Evolutionary conservation across 2,888 invertebrate species (phyloP).

Genomic region (Tenthredo distinguenda): DNA sequence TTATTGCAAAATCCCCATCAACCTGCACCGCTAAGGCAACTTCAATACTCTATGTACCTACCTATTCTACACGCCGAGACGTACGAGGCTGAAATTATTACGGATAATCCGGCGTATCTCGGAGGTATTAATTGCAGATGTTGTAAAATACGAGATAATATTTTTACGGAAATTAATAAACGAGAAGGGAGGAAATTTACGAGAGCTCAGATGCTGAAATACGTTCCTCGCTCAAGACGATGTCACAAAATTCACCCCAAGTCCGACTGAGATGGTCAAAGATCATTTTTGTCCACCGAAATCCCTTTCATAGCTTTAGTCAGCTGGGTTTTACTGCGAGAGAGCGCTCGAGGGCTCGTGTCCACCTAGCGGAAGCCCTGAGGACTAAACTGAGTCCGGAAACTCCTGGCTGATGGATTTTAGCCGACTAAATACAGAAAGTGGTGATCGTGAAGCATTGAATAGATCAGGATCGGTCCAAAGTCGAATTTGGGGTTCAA

Average conservation of each 20-base stretch:
- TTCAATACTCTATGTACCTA: background rate
- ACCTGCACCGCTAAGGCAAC: background rate
- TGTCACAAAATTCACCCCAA: background rate
- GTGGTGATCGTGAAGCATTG: background rate
- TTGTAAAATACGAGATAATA: background rate
- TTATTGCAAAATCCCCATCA: conserved; percentile 43
- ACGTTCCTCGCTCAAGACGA: background rate
- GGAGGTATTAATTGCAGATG: background rate
- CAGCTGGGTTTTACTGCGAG: background rate
- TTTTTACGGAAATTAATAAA: background rate
- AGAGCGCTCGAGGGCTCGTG: background rate
- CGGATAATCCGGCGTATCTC: conserved; percentile 19
- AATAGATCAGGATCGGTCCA: background rate
- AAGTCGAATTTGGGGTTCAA: background rate
- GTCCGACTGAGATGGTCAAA: background rate
- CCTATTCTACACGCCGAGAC: background rate
- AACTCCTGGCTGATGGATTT: background rate
- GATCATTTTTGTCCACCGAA: background rate
- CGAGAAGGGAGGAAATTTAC: background rate
- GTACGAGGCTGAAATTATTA: background rate
- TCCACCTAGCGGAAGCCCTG: background rate
- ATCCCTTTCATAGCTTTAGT: background rate
- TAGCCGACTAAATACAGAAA: background rate
- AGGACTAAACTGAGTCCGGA: background rate
- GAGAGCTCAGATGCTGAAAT: background rate